phyloP scores from a whole-genome alignment of 1,140 invertebrate genomes.

The Drosophila orena region DNA sequence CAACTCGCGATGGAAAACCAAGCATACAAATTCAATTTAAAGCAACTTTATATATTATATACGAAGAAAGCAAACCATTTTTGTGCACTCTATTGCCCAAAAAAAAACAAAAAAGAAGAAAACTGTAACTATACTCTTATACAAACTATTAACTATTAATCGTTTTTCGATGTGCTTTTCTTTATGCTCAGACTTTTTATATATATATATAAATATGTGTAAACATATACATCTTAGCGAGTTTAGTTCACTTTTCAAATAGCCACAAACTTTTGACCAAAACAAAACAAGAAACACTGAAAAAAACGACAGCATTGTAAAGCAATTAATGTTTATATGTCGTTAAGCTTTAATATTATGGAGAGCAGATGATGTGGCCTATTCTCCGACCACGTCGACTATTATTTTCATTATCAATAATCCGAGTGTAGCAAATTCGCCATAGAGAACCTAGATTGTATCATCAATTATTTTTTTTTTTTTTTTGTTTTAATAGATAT shows the following conservation, averaged over 20 bases:
- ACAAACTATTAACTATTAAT: conserved; percentile 51
- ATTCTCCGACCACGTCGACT: conserved; percentile 17
- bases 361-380: conserved; percentile 4
- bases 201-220: conserved; percentile 13
- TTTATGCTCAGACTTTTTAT: conserved; percentile 60
- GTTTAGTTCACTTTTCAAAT: conserved; percentile 37
- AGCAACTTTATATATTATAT: conserved; percentile 37
- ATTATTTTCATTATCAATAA: conserved; percentile 11
- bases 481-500: conserved; percentile 34
- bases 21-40: conserved; percentile 33
- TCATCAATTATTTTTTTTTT: not conserved
- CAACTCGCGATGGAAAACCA: conserved; percentile 31
- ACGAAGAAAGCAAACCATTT: conserved; percentile 26
- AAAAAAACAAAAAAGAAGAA: conserved; percentile 23
- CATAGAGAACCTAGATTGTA: conserved; percentile 24
- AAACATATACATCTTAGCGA: conserved; percentile 30
- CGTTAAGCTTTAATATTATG: conserved; percentile 51
- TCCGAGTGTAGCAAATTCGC: conserved; percentile 14
- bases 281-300: conserved; percentile 3
- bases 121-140: conserved; percentile 55
- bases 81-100: conserved; percentile 49
- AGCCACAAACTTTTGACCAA: conserved; percentile 46
- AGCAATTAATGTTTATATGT: conserved; percentile 19
- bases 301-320: conserved; percentile 8
- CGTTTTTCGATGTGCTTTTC: conserved; percentile 70